These are phyloP conservation scores for Lucilia sericata DNA, from an alignment of 1,140 invertebrate genomes.

Conservation along the genomic window DNA sequence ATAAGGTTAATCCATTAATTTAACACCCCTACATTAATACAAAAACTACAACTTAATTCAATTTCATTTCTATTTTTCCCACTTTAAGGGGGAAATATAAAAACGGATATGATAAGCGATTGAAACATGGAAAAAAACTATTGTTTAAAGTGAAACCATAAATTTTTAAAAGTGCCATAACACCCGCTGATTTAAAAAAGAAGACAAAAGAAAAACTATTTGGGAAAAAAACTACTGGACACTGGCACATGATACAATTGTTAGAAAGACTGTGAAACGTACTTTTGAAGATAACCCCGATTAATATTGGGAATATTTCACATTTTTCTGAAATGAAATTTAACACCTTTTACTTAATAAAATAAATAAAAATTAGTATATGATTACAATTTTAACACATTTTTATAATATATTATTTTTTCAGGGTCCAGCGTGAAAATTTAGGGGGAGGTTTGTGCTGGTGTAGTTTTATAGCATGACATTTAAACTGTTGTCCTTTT, in stretches of 20 bases:
- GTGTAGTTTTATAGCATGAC: neutral
- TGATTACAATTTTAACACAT: constrained; percentile 15
- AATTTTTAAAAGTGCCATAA: constrained; percentile 39
- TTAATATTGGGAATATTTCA: neutral
- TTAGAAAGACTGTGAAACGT: neutral
- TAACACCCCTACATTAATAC: constrained; percentile 22
- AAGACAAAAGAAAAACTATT: neutral
- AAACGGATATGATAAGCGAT: neutral
- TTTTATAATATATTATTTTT: neutral
- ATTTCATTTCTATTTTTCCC: neutral
- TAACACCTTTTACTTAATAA: constrained; percentile 26
- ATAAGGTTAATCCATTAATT: constrained; percentile 36
- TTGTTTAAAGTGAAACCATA: constrained; percentile 31
- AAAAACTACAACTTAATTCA: constrained; percentile 19
- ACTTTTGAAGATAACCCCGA: neutral
- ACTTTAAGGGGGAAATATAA: neutral
- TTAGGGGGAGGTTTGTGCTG: neutral
- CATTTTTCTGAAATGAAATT: neutral
- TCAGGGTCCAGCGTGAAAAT: no score
- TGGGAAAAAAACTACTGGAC: constrained; percentile 4
- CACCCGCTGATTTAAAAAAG: constrained; percentile 32
- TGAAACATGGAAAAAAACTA: neutral
- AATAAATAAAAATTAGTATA: constrained; percentile 20
- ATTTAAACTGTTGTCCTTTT: no score
- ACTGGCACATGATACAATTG: neutral